These are phyloP conservation scores for Creontiades dilutus DNA, from an alignment of 2,888 invertebrate genomes.

Conservation along the genomic window DNA sequence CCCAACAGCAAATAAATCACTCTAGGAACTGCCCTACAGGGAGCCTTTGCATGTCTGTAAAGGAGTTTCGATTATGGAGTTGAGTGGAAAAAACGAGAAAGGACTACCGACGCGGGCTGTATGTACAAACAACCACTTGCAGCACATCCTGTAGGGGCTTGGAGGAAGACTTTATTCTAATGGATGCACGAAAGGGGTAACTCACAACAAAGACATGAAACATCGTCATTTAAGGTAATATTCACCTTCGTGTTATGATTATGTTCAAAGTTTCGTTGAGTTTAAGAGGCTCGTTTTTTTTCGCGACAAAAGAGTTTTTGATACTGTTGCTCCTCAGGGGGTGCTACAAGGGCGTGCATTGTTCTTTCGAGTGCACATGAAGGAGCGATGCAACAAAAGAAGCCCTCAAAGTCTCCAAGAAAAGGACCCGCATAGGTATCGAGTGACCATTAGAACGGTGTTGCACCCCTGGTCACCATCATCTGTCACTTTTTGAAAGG, in stretches of 20 bases:
- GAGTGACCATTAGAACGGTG: constrained; percentile 70
- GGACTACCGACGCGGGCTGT: background rate
- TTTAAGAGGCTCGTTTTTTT: background rate
- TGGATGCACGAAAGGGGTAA: background rate
- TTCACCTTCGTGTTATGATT: constrained; percentile 51
- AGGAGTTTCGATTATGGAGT: constrained; percentile 18
- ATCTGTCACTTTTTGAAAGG: constrained; percentile 63
- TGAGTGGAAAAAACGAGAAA: background rate
- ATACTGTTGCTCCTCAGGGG: constrained; percentile 50
- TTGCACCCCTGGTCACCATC: constrained; percentile 65
- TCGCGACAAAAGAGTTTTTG: constrained; percentile 40
- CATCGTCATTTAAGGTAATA: constrained; percentile 38
- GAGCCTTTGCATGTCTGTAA: constrained; percentile 54
- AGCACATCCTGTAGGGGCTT: constrained; percentile 20
- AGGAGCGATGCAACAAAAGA: constrained; percentile 45
- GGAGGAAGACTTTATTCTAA: background rate
- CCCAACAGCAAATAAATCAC: constrained; percentile 44
- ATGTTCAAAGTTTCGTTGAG: background rate
- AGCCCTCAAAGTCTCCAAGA: constrained; percentile 28
- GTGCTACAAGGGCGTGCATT: background rate
- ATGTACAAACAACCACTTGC: constrained; percentile 59
- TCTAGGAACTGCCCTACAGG: constrained; percentile 52
- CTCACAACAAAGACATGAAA: background rate
- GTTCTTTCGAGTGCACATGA: constrained; percentile 36
- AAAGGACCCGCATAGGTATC: constrained; percentile 69